These are phyloP conservation scores for Suncus etruscus DNA, from an alignment of 2,113 vertebrate species.

Conservation along the genomic window DNA sequence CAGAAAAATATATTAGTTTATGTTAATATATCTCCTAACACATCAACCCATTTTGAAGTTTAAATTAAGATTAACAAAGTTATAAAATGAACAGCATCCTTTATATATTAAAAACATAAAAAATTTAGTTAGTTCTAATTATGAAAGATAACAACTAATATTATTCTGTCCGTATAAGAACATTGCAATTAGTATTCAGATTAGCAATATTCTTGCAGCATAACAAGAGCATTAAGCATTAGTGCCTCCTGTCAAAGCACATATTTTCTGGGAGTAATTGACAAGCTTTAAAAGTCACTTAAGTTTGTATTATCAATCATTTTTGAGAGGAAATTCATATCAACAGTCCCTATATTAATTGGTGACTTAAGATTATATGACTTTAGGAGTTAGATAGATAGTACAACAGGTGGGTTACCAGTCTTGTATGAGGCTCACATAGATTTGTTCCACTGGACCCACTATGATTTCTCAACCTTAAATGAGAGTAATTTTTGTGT, in stretches of 20 bases:
- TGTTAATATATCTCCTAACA: slow-evolving; percentile 14
- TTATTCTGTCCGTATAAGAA: not conserved
- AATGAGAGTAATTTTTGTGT: no score
- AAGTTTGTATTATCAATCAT: slow-evolving; percentile 16
- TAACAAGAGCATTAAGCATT: not conserved
- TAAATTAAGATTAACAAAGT: slow-evolving; percentile 5
- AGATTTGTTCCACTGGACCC: no score
- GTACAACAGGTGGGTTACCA: no score
- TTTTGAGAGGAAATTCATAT: not conserved
- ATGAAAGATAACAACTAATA: not conserved
- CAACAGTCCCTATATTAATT: not conserved
- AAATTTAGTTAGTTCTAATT: not conserved
- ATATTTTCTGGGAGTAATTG: slow-evolving; percentile 10
- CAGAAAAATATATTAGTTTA: not conserved
- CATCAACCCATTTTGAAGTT: not conserved
- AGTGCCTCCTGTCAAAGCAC: not conserved
- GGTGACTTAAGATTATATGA: not conserved
- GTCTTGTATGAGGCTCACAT: no score
- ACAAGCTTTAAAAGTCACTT: not conserved
- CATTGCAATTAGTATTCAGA: not conserved
- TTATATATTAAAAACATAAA: not conserved
- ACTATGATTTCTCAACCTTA: no score
- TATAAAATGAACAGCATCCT: not conserved
- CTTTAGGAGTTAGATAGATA: not conserved
- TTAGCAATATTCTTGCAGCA: not conserved